phyloP scores from a whole-genome alignment of 2,113 vertebrate genomes.

The Vireo altiloquus region DNA sequence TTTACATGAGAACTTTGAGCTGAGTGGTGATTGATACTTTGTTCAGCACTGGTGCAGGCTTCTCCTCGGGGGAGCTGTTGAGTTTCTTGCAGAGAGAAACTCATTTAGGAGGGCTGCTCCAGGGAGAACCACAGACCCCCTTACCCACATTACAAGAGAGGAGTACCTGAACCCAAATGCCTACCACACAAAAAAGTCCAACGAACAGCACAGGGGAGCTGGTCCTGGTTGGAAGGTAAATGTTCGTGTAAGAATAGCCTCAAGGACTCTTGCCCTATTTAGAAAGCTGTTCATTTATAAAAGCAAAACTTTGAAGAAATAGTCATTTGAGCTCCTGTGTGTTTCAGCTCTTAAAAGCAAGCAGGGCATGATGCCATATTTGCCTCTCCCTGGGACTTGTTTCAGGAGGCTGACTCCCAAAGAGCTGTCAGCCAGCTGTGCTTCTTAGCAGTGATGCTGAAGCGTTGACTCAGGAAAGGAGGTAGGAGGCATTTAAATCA shows the following conservation, averaged over 20 bases:
- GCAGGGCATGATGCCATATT: conserved; percentile 26
- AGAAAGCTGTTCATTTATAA: background rate
- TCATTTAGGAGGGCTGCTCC: background rate
- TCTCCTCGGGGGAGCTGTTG: background rate
- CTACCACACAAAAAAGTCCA: background rate
- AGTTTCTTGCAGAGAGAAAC: background rate
- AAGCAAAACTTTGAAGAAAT: background rate
- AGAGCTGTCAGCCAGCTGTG: conserved; percentile 56
- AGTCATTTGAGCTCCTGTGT: background rate
- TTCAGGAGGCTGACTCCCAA: conserved; percentile 32
- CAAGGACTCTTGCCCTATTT: background rate
- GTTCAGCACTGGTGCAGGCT: background rate
- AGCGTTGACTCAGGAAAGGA: conserved; percentile 37
- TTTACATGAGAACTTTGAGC: background rate
- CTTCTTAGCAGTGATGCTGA: conserved; percentile 28
- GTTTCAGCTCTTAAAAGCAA: conserved; percentile 47
- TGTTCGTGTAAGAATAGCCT: background rate
- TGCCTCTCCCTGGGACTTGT: conserved; percentile 33
- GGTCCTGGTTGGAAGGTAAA: background rate
- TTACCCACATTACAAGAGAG: rapidly evolving
- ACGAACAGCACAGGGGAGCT: background rate
- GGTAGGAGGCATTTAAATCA: conserved; percentile 57
- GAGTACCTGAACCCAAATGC: background rate
- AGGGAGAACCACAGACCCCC: background rate
- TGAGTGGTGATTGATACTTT: background rate